Evolutionary conservation across 1,140 invertebrate species (phyloP), one percentile per base, ranked within the genome.

Genomic region (Pseudobourletiella spinata): DNA sequence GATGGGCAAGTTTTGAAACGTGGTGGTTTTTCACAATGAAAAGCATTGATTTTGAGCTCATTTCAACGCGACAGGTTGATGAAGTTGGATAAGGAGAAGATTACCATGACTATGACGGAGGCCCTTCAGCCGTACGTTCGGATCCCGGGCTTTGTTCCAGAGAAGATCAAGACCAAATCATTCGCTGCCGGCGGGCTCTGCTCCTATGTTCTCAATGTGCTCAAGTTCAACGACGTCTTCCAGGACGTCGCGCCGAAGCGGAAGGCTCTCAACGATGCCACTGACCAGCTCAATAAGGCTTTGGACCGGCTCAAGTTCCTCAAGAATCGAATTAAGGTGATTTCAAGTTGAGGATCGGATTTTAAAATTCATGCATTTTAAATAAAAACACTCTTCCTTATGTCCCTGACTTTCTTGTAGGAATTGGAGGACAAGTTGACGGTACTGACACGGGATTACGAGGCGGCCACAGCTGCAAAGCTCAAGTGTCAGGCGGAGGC

Each of bases 171-270:
- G 72, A 85, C 85, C 0, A 97, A 97, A 78, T 96, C 93, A 8
- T 85, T 85, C 3, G 95, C 95, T 43, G 95, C 94, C 42, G 90
- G 91, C 28, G 89, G 94, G 62, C 77, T 98, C 2, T 97, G 93
- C 72, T 91, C 93, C 20, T 97, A 94, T 92, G 93, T 93, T 0
- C 91, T 96, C 30, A 97, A 97, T 76, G 96, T 98, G 43, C 86
- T 93, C 3, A 91, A 86, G 73, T 98, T 95, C 76, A 96, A 91
- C 73, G 88, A 92, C 76, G 91, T 98, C 6, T 98, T 88, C 73
- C 96, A 92, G 74, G 91, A 95, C 71, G 93, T 98, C 0, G 92
- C 96, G 73, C 95, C 95, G 0, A 98, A 98, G 75, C 78, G 93
- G 59, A 86, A 88, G 73, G 94, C 93, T 43, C 77, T 97, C n/a